Percentiles rank a stretch among this genome's conserved stretches.
Evolutionary conservation across 2,888 invertebrate species (phyloP).

Genomic region (Rhagonycha lutea): DNA sequence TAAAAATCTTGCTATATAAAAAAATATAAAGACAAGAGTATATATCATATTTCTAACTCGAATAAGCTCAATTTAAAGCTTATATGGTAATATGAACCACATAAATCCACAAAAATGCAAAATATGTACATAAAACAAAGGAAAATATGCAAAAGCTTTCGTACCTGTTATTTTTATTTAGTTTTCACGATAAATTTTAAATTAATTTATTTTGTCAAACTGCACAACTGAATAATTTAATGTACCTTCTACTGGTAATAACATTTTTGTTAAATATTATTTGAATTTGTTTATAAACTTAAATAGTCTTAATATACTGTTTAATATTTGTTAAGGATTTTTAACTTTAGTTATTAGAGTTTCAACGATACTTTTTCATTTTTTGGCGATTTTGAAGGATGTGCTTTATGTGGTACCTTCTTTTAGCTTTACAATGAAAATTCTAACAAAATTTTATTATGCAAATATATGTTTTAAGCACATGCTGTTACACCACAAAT

Average conservation of each 20-base stretch:
- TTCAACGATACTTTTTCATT: neutral
- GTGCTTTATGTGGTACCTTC: neutral
- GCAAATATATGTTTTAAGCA: neutral
- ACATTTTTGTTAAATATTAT: too few species aligned
- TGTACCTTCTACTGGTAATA: neutral
- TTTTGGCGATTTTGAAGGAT: neutral
- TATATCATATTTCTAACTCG: neutral
- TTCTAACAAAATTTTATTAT: neutral
- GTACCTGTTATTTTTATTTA: neutral
- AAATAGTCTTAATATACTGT: too few species aligned
- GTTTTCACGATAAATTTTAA: neutral
- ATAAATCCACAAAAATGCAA: neutral
- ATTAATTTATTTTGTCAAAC: neutral
- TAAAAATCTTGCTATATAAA: neutral
- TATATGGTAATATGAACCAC: neutral
- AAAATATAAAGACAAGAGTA: neutral
- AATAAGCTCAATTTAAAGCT: neutral
- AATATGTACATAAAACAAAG: neutral
- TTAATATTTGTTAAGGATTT: too few species aligned
- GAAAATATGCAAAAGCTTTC: neutral
- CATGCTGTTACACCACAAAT: neutral
- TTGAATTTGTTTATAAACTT: neutral
- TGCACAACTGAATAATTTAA: neutral
- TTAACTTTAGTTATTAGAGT: too few species aligned
- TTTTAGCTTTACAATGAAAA: neutral